phyloP scores from a whole-genome alignment of 2,113 vertebrate species.

The Elephantulus edwardii region DNA sequence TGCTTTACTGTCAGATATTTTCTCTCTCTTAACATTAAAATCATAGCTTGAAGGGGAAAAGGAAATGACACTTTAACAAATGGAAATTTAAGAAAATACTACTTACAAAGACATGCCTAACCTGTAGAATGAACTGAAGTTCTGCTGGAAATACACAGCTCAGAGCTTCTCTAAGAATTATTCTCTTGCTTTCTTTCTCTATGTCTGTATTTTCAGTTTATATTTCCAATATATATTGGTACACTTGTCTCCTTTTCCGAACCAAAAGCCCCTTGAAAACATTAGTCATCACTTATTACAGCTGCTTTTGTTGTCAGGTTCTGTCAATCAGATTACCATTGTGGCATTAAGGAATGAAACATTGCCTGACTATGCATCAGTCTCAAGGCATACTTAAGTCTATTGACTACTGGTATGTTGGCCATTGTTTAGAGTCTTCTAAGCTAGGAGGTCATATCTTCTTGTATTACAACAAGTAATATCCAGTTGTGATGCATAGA shows the following conservation, averaged over 20 bases:
- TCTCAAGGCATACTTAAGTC: background rate
- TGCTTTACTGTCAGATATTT: slow-evolving; percentile 60
- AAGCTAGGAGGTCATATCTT: background rate
- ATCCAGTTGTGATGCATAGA: background rate
- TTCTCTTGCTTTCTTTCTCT: background rate
- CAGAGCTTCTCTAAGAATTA: background rate
- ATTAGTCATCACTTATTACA: background rate
- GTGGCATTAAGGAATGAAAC: background rate
- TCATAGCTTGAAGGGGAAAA: background rate
- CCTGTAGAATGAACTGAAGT: background rate
- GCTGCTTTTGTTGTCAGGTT: background rate
- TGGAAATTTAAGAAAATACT: slow-evolving; percentile 60
- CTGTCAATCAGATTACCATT: background rate
- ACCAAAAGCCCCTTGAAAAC: background rate
- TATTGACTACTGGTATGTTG: background rate
- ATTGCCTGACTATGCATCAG: background rate
- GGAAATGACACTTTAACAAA: slow-evolving; percentile 66
- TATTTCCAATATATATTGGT: background rate
- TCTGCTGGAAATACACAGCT: background rate
- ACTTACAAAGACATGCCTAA: background rate
- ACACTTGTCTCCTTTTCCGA: background rate
- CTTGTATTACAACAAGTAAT: background rate
- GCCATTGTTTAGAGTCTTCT: background rate
- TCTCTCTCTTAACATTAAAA: slow-evolving; percentile 51
- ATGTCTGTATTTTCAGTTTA: background rate